Evolutionary conservation across 2,113 vertebrate species (phyloP), one percentile per base, ranked within the genome.

Genomic region (Toxotes chatareus): DNA sequence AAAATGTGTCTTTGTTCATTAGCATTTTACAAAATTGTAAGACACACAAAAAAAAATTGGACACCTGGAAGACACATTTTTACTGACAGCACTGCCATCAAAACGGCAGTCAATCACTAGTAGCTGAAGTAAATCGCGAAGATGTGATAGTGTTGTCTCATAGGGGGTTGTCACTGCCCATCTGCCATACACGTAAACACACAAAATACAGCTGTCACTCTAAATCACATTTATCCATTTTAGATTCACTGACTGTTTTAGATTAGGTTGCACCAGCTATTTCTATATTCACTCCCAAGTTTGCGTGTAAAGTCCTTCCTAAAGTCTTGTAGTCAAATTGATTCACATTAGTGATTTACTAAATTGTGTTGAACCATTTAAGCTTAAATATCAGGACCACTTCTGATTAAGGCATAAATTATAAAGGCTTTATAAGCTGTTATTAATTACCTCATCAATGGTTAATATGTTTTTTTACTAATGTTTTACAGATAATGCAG

Each of bases 201-300:
- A 56, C 38, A 56, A 23, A 61, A 69, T 75, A 27, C 65, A 73
- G 60, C 62, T 64, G 42, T n/a, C 67, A 61, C 5, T 10, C 61
- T 76, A 55, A 82, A 56, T 68, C 53, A 71, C 59, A 60, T 21
- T 59, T 49, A 64, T 53, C 32, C 8, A 11, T 57, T 73, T 64
- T 16, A 14, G 55, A 10, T 23, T 53, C 19, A 21, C 21, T 1
- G 19, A 53, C 49, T 17, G 10, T 44, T 44, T 7, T 51, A 19
- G 7, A 21, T 9, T 51, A 7, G 7, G 19, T 51, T 9, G 49
- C 19, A 12, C 49, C 49, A 51, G 49, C 19, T n/a, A 49, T 49
- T 49, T 49, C 17, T 2, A 49, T 7, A 49, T 17, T 47, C 46
- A 17, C 14, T 47, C 4, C 3, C 2, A 7, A 49, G 47, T 49